These are phyloP conservation scores for Nymphalis polychloros DNA, from an alignment of 2,888 invertebrate species.

Conservation along the genomic window DNA sequence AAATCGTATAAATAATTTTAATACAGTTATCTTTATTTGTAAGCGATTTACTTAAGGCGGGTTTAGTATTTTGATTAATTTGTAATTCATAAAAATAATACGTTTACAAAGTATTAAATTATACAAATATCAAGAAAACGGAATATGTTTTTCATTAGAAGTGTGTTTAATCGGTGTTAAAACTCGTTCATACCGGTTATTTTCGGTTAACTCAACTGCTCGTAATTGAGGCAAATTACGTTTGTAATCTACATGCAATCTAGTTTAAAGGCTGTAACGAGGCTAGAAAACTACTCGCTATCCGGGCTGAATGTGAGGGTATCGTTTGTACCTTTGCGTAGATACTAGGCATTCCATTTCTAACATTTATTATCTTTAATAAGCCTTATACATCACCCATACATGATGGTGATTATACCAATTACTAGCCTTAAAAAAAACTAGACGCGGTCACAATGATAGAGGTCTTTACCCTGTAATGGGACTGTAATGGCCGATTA, in stretches of 20 bases:
- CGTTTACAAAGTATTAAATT: not conserved
- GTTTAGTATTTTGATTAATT: too few relatives aligned
- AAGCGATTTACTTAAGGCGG: too few relatives aligned
- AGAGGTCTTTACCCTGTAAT: slow-evolving; percentile 40
- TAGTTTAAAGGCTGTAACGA: slow-evolving; percentile 31
- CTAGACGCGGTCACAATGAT: slow-evolving; percentile 34
- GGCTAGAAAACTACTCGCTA: slow-evolving; percentile 30
- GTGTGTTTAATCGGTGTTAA: slow-evolving; percentile 8
- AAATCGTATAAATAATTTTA: too few relatives aligned
- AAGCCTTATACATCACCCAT: slow-evolving; percentile 36
- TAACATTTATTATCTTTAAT: slow-evolving; percentile 35
- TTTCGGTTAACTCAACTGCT: slow-evolving; percentile 26
- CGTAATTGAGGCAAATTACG: slow-evolving; percentile 32
- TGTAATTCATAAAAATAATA: not conserved
- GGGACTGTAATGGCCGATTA: slow-evolving; percentile 41
- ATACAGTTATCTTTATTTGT: too few relatives aligned
- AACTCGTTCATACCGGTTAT: slow-evolving; percentile 26
- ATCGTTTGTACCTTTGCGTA: slow-evolving; percentile 22
- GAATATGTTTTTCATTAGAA: slow-evolving; percentile 12
- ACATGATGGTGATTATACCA: slow-evolving; percentile 37
- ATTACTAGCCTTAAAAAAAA: slow-evolving; percentile 40
- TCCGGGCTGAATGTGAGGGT: slow-evolving; percentile 36
- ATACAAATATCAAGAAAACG: slow-evolving; percentile 11
- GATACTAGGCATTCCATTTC: slow-evolving; percentile 27
- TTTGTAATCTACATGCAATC: slow-evolving; percentile 28